Evolutionary conservation across 2,797 vertebrate species (phyloP), one percentile per base, ranked within the genome.

Genomic region (Remorina albescens): DNA sequence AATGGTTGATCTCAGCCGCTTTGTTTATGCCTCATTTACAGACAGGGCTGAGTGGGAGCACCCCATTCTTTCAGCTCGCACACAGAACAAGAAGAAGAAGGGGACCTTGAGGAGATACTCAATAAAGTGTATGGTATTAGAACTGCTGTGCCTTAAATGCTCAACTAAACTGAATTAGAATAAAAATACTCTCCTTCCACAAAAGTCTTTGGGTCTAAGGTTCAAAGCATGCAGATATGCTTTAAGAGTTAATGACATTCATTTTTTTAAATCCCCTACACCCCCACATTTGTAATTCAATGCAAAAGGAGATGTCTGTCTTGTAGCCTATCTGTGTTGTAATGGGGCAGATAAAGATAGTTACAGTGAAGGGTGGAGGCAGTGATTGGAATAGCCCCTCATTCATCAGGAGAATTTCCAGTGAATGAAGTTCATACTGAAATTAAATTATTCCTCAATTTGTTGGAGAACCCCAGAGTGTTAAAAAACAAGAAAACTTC

Each of bases 141-240:
- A 34, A 34, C 32, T 19, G 18, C 18, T 44, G 7, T 44, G 6
- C 41, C 18, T 44, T 19, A 77, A 58, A 82, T 61, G 73, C 75
- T 57, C 60, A 68, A 82, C 84, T 76, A 64, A 73, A 74, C 57
- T 61, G 58, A 75, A 87, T 74, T 74, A 76, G 56, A 78, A 76
- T 49, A 55, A 72, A 76, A 78, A 74, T 55, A 32, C 12, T 49
- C 16, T 54, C 4, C 18, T 66, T 72, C 26, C 50, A 65, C 44
- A 62, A 60, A 78, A 67, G 39, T 32, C 21, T 60, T 30, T 1
- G 36, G 18, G 46, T 61, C 26, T 12, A 53, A 39, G 47, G 68
- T 39, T 19, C 67, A 42, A 70, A 70, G n/a, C n/a, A n/a, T 34
- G 28, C 46, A 84, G 15, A 34, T 57, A 64, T 68, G 5, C 68